Conservation (phyloP, 2,797 vertebrate genomes). For the Sternarchorhynchus goeldii region DNA sequence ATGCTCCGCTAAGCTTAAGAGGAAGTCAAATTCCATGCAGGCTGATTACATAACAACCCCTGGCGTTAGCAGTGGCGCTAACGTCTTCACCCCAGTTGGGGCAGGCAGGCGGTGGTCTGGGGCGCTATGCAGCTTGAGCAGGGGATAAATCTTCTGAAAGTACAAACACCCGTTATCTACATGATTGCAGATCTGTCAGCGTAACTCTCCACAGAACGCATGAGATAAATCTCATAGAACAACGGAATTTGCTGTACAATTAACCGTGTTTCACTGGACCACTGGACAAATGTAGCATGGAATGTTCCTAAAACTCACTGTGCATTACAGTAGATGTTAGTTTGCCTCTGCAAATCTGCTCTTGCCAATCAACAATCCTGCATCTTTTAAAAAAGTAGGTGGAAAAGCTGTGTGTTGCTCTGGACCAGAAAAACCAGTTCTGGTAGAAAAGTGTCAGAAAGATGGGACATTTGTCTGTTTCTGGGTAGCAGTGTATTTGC, state of each 20-base stretch:
- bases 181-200: slow-evolving; percentile 26
- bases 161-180: slow-evolving; percentile 41
- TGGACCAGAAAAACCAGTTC: slow-evolving; percentile 6
- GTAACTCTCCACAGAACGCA: not conserved
- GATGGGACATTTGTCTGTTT: slow-evolving; percentile 35
- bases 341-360: slow-evolving; percentile 2
- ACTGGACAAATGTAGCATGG: not conserved
- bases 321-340: not conserved
- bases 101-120: slow-evolving; percentile 9
- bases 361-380: slow-evolving; percentile 3
- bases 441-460: slow-evolving; percentile 14
- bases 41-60: slow-evolving; percentile 35
- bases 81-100: not conserved
- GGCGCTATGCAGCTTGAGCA: slow-evolving; percentile 1
- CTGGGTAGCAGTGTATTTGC: slow-evolving; percentile 27
- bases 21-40: slow-evolving; percentile 18
- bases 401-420: not conserved
- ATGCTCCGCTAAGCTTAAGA: not conserved
- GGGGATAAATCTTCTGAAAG: slow-evolving; percentile 37
- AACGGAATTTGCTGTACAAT: not conserved
- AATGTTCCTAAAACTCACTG: not conserved
- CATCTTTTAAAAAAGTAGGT: not conserved
- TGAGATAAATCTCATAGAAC: slow-evolving; percentile 9
- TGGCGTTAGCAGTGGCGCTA: not conserved
- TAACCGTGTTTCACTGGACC: not conserved